phyloP scores from a whole-genome alignment of 2,113 vertebrate species.

The Cinclus mexicanus region DNA sequence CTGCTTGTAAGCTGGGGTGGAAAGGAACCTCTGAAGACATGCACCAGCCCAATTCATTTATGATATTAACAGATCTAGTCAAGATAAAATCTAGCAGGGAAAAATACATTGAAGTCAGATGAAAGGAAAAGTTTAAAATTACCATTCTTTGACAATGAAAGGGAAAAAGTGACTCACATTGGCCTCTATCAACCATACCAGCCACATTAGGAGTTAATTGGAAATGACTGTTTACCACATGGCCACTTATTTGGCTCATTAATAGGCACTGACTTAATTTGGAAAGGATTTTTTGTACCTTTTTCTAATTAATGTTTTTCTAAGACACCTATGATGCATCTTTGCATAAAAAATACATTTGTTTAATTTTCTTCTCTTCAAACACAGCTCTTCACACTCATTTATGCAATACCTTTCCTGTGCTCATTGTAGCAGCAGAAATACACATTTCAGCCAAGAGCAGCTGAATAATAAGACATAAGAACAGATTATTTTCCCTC shows the following conservation, averaged over 20 bases:
- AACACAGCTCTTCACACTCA: not conserved
- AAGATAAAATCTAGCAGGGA: slow-evolving; percentile 55
- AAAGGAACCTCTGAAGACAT: slow-evolving; percentile 33
- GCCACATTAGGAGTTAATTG: not conserved
- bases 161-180: slow-evolving; percentile 37
- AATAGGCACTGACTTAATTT: slow-evolving; percentile 16
- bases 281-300: slow-evolving; percentile 34
- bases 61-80: not conserved
- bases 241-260: slow-evolving; percentile 37
- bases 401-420: not conserved
- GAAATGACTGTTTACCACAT: slow-evolving; percentile 37
- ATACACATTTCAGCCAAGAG: not conserved
- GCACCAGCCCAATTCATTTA: not conserved
- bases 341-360: not conserved
- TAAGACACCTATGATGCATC: slow-evolving; percentile 20
- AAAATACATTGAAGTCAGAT: slow-evolving; percentile 52
- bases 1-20: not conserved
- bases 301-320: slow-evolving; percentile 47
- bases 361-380: slow-evolving; percentile 12
- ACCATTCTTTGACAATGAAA: slow-evolving; percentile 42
- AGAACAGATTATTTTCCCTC: slow-evolving; percentile 27
- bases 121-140: slow-evolving; percentile 46
- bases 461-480: not conserved
- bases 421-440: not conserved
- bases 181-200: slow-evolving; percentile 1